Evolutionary conservation across 1,140 invertebrate genomes (phyloP).

Genomic region (Pectinophora gossypiella): DNA sequence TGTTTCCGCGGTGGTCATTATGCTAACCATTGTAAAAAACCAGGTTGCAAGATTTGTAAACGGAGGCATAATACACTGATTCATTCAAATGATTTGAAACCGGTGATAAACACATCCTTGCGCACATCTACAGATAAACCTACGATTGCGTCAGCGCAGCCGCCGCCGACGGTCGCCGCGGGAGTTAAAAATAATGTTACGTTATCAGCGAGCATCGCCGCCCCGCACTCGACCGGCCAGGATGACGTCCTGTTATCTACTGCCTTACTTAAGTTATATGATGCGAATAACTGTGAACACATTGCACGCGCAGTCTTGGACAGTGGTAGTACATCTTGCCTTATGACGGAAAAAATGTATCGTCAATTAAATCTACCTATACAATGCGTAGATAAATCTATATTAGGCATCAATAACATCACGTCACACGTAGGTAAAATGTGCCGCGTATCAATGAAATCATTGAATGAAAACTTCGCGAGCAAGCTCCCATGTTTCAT

Average conservation of each 20-base stretch:
- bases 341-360: slow-evolving; percentile 15
- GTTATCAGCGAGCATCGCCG: background rate
- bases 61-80: background rate
- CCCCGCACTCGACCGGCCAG: background rate
- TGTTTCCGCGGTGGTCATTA: slow-evolving; percentile 2
- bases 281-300: background rate
- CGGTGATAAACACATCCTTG: background rate
- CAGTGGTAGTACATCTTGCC: slow-evolving; percentile 8
- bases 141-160: too few relatives aligned
- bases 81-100: background rate
- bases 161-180: background rate
- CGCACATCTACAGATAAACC: background rate
- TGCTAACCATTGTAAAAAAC: background rate
- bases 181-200: background rate
- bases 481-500: slow-evolving; percentile 15
- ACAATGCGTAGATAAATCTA: slow-evolving; percentile 5
- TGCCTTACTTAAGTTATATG: background rate
- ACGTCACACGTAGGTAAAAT: too few relatives aligned
- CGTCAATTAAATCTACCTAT: background rate
- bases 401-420: slow-evolving; percentile 17
- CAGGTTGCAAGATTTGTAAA: background rate
- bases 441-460: slow-evolving; percentile 11
- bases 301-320: background rate
- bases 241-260: too few relatives aligned
- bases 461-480: slow-evolving; percentile 12